Percentiles rank a stretch among this genome's conserved stretches.
phyloP scores from a whole-genome alignment of 53 echinoderm and acorn worm genomes.

The Crossaster papposus region DNA sequence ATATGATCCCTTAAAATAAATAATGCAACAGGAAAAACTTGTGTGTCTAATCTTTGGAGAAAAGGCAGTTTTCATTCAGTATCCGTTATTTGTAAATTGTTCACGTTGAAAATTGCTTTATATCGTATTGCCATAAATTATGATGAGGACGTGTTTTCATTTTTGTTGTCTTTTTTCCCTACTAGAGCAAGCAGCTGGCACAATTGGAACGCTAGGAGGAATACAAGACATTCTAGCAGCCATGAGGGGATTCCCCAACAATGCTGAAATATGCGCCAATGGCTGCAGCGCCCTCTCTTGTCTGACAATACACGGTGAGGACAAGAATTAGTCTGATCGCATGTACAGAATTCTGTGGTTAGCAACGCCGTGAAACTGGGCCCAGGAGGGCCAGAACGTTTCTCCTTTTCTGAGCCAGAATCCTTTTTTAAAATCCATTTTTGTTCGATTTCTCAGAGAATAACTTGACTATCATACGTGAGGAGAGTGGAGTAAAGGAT shows the following conservation, averaged over 20 bases:
- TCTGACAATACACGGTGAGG: constrained; percentile 95
- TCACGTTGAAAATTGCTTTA: not conserved
- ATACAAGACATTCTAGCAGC: constrained; percentile 92
- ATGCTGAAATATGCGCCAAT: constrained; percentile 87
- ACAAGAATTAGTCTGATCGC: too few relatives aligned
- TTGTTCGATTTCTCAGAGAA: too few relatives aligned
- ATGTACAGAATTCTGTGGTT: too few relatives aligned
- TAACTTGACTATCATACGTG: constrained; percentile 87
- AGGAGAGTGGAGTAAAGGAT: constrained; percentile 93
- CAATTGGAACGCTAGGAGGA: constrained; percentile 86
- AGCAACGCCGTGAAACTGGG: too few relatives aligned
- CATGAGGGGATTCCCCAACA: constrained; percentile 80
- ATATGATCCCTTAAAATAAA: too few relatives aligned
- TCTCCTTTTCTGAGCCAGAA: not conserved
- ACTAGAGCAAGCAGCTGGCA: constrained; percentile 89
- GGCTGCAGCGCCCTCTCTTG: constrained; percentile 97
- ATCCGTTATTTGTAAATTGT: not conserved
- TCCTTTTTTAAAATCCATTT: too few relatives aligned
- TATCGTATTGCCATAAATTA: too few relatives aligned
- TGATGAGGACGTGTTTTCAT: too few relatives aligned
- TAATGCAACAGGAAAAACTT: too few relatives aligned
- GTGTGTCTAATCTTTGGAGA: not conserved
- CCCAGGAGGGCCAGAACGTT: too few relatives aligned
- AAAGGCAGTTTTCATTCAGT: not conserved
- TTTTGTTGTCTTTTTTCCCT: not conserved